These are phyloP conservation scores for Dryocosmus kuriphilus DNA, from an alignment of 2,888 invertebrate species.

Conservation along the genomic window DNA sequence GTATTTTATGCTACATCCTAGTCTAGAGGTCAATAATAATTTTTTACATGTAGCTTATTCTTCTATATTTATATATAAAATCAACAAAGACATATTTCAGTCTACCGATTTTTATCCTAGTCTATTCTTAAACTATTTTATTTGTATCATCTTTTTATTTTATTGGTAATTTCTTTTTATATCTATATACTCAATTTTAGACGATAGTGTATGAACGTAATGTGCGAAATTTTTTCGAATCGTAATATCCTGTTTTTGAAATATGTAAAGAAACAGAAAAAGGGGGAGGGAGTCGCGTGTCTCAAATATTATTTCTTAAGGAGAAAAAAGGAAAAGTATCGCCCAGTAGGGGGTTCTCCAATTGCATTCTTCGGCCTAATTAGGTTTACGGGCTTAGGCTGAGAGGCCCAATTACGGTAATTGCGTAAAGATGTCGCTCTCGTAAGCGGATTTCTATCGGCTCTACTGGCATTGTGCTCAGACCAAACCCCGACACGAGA, in stretches of 20 bases:
- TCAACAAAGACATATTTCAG: too few relatives aligned
- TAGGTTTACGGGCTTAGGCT: constrained; percentile 70
- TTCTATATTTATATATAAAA: too few relatives aligned
- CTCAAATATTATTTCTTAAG: constrained; percentile 44
- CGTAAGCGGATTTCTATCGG: constrained; percentile 75
- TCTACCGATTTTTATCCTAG: too few relatives aligned
- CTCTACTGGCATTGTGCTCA: constrained; percentile 71
- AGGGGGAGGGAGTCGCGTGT: constrained; percentile 41
- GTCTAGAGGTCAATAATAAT: too few relatives aligned
- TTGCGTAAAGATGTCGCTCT: constrained; percentile 77
- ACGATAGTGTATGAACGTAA: too few relatives aligned
- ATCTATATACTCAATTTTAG: too few relatives aligned
- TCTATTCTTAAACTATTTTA: too few relatives aligned
- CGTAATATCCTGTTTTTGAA: not conserved
- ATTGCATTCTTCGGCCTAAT: constrained; percentile 74
- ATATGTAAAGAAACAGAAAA: not conserved
- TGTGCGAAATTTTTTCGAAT: too few relatives aligned
- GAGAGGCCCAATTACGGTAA: constrained; percentile 75
- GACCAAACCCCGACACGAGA: constrained; percentile 65
- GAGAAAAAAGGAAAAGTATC: constrained; percentile 47
- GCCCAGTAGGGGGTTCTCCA: constrained; percentile 57
- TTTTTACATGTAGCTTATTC: too few relatives aligned
- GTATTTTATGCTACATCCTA: too few relatives aligned
- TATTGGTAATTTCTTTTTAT: too few relatives aligned
- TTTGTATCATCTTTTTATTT: too few relatives aligned